A percentile compares a stretch with the other conserved stretches of the same genome.
phyloP scores from a whole-genome alignment of 1,140 invertebrate species.

The Trinorchestia longiramus region DNA sequence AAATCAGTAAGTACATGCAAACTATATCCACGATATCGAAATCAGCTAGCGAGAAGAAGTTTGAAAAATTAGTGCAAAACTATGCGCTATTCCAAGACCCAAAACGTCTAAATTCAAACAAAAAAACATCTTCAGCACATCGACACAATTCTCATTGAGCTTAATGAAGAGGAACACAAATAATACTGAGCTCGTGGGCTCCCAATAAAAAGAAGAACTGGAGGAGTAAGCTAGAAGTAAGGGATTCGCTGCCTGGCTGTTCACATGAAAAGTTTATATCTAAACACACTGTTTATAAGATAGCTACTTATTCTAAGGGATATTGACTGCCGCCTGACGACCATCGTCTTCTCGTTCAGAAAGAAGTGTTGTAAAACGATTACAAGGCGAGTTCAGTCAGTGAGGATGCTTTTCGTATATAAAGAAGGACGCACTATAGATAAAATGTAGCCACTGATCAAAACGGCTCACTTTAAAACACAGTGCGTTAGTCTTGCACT shows the following conservation, averaged over 20 bases:
- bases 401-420: neutral
- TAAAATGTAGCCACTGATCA: neutral
- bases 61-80: neutral
- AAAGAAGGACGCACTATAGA: neutral
- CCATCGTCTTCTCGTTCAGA: neutral
- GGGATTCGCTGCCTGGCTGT: conserved; percentile 26
- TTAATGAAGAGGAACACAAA: neutral
- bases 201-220: neutral
- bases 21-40: neutral
- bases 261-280: neutral
- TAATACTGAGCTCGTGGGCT: neutral
- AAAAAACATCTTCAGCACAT: neutral
- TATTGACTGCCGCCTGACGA: neutral
- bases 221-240: neutral
- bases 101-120: neutral
- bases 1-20: neutral
- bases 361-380: neutral
- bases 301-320: conserved; percentile 29
- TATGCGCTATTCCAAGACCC: neutral
- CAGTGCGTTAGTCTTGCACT: neutral
- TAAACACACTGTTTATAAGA: conserved; percentile 19
- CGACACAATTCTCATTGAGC: neutral
- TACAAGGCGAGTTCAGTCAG: neutral
- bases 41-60: neutral
- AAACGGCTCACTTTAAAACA: neutral